Evolutionary conservation across 2,113 vertebrate genomes (phyloP).

Genomic region (Gallinago media): DNA sequence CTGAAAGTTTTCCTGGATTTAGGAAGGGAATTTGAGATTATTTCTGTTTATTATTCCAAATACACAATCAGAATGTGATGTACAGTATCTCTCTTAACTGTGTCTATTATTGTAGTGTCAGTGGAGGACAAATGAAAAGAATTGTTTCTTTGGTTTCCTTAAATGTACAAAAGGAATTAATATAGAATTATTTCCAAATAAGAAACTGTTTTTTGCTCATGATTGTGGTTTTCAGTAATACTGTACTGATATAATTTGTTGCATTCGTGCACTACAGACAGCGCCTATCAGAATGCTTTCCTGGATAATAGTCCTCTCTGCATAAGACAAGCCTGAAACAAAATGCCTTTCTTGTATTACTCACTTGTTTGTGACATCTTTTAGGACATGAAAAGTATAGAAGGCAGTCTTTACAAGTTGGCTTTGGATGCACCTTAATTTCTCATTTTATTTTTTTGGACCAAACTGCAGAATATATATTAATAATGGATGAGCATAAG

Average conservation of each 20-base stretch:
- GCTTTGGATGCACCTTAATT: background rate
- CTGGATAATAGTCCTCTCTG: background rate
- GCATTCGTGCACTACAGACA: background rate
- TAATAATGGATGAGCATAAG: background rate
- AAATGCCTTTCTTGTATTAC: background rate
- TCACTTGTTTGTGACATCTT: background rate
- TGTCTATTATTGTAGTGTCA: background rate
- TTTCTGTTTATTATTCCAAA: background rate
- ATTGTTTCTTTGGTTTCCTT: background rate
- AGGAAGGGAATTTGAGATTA: background rate
- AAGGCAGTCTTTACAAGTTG: background rate
- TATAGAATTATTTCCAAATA: background rate
- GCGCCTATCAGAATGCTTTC: background rate
- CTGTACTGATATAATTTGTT: background rate
- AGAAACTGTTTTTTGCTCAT: background rate
- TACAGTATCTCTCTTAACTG: background rate
- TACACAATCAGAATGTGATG: background rate
- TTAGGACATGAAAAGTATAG: background rate
- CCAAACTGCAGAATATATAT: background rate
- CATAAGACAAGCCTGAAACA: background rate
- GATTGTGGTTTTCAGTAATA: background rate
- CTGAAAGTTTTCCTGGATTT: background rate
- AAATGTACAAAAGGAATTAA: background rate
- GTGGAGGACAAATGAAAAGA: background rate
- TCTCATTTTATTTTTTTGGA: background rate